Base-by-base conservation (phyloP, 2,888 invertebrate genomes). In the Incurvaria masculella region DNA sequence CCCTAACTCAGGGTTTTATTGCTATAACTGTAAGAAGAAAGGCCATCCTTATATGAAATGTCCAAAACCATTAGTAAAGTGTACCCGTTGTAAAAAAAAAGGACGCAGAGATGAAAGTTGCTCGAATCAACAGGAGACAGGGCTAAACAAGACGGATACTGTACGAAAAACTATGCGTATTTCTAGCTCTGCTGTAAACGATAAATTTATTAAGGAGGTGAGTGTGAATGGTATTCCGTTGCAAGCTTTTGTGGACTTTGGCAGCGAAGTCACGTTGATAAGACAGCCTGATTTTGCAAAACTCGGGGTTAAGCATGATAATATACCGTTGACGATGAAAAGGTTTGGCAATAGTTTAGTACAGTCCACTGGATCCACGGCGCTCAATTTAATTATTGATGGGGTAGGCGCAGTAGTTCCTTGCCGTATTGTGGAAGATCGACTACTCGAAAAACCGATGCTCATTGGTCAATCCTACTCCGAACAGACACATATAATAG, bases 391-490 rank as follows among this genome's bases (percentile, higher is more conserved):
- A 17, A 17, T 16, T 6, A 23, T 52, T 14, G 50, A 52, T 42
- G 52, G 49, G 6, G 52, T 52, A 5, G 11, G 11, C 4, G 52
- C 52, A 1, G 20, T 2, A 0, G 50, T 52, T 1, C 11, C 23
- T 2, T 47, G 47, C 49, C 26, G 38, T 4, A 47, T 50, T 4
- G 50, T 51, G 10, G 38, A 33, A 11, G 52, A 52, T 46, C 2
- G 33, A 2, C 49, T 47, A 6, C 18, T 52, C 4, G 51, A 52
- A 33, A 23, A 11, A 1, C 48, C 51, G 1, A 14, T 51, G 20
- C 44, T 52, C 2, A 41, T 52, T 11, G 52, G 52, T 1, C 52
- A 52, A n/a, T 21, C 52, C 4, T 52, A 41, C 42, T 38, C 50
- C 8, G 52, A 52, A 27, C 52, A 52, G 21, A 20, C 50, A 11